Conservation (phyloP, 2,888 invertebrate species). For the Stenodema calcarata region DNA sequence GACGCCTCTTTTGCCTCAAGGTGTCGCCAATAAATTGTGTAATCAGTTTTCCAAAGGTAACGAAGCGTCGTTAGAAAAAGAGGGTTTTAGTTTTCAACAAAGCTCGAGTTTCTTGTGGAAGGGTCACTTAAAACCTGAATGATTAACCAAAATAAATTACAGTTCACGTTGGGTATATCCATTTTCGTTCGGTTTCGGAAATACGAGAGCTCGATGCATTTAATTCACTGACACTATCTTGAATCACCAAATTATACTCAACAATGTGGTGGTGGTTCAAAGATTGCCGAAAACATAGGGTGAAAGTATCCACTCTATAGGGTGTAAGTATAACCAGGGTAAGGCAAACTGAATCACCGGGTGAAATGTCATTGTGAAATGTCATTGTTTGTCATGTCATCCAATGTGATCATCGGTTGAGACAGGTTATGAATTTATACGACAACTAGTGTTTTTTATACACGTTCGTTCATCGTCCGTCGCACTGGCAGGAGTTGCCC, state of each 20-base stretch:
- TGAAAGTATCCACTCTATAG: too few relatives aligned
- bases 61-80: neutral
- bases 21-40: slow-evolving; percentile 40
- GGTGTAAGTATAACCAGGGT: too few relatives aligned
- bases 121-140: neutral
- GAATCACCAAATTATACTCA: neutral
- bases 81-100: neutral
- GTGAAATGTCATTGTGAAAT: too few relatives aligned
- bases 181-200: neutral
- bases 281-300: too few relatives aligned
- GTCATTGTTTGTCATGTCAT: too few relatives aligned
- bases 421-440: too few relatives aligned
- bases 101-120: slow-evolving; percentile 30
- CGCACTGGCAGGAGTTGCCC: too few relatives aligned
- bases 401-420: too few relatives aligned
- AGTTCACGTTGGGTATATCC: neutral
- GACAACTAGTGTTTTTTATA: too few relatives aligned
- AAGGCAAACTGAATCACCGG: too few relatives aligned
- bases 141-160: neutral
- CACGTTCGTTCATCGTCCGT: too few relatives aligned
- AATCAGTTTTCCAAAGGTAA: slow-evolving; percentile 36
- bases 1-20: slow-evolving; percentile 18
- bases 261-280: neutral
- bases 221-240: neutral
- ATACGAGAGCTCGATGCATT: neutral